Evolutionary conservation across 1,140 invertebrate genomes (phyloP).

Genomic region (Galleria mellonella): DNA sequence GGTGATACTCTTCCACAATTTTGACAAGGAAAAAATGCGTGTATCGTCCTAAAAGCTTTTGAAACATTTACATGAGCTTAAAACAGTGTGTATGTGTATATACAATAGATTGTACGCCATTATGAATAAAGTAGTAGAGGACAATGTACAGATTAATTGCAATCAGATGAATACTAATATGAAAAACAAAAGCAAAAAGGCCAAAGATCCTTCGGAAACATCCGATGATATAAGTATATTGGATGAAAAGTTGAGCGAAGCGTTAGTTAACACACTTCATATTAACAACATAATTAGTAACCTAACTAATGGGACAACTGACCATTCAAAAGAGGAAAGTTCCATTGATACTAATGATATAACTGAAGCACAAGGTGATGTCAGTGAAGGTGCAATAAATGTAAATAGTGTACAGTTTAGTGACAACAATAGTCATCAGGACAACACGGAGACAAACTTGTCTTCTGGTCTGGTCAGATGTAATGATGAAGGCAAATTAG

Average conservation of each 20-base stretch:
- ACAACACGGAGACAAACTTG: constrained; percentile 12
- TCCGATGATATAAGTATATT: constrained; percentile 49
- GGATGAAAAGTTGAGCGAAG: constrained; percentile 51
- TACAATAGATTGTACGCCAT: constrained; percentile 54
- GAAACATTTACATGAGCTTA: constrained; percentile 50
- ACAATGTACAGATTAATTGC: constrained; percentile 53
- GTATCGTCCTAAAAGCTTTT: constrained; percentile 47
- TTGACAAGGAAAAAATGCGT: constrained; percentile 65
- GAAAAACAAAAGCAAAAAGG: constrained; percentile 68
- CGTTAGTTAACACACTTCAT: constrained; percentile 59
- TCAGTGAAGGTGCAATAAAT: constrained; percentile 35
- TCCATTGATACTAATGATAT: constrained; percentile 24
- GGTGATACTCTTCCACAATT: constrained; percentile 65
- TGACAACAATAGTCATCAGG: constrained; percentile 27
- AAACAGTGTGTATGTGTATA: constrained; percentile 60
- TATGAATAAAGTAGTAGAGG: constrained; percentile 61
- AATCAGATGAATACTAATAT: constrained; percentile 49
- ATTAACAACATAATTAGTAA: constrained; percentile 62
- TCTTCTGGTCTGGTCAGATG: constrained; percentile 8
- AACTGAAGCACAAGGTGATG: constrained; percentile 24
- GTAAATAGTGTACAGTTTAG: constrained; percentile 67
- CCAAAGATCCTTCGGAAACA: constrained; percentile 62
- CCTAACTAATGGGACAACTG: constrained; percentile 64
- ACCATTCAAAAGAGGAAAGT: constrained; percentile 42
- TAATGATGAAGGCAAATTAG: constrained; percentile 18